A percentile compares a stretch with the other conserved stretches of the same genome.
Evolutionary conservation across 2,888 invertebrate genomes (phyloP).

Genomic region (Prosopocoilus inquinatus): DNA sequence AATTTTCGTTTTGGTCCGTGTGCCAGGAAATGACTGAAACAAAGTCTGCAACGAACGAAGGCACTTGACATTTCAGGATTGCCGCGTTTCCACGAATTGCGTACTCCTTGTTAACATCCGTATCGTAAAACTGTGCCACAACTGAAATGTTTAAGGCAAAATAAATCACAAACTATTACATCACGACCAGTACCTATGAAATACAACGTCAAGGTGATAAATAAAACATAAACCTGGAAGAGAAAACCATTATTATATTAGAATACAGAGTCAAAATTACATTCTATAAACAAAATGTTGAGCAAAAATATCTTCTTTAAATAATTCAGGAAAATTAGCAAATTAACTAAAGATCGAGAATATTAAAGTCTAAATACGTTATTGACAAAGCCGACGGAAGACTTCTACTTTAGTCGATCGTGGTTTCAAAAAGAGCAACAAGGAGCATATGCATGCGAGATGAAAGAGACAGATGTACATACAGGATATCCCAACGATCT

Average conservation of each 20-base stretch:
- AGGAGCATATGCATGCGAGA: too few species aligned
- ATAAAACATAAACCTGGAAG: not conserved
- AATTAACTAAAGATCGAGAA: too few species aligned
- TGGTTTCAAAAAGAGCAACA: too few species aligned
- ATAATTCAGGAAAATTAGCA: too few species aligned
- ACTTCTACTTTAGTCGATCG: too few species aligned
- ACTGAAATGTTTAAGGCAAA: slow-evolving; percentile 52
- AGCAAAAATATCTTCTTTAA: too few species aligned
- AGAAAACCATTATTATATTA: not conserved
- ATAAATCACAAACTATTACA: not conserved
- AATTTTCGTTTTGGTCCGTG: slow-evolving; percentile 74
- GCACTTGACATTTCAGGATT: slow-evolving; percentile 85
- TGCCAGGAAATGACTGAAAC: slow-evolving; percentile 85
- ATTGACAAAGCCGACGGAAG: too few species aligned
- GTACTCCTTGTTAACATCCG: slow-evolving; percentile 85
- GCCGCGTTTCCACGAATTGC: slow-evolving; percentile 88
- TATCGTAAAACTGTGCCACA: slow-evolving; percentile 78
- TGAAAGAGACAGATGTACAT: too few species aligned
- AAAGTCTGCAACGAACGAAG: slow-evolving; percentile 91
- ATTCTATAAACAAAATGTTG: too few species aligned
- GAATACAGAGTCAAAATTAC: slow-evolving; percentile 2
- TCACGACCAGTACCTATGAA: slow-evolving; percentile 12
- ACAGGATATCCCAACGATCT: too few species aligned
- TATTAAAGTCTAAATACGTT: too few species aligned
- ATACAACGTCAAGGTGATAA: not conserved